Evolutionary conservation across 1,140 invertebrate species (phyloP).

Genomic region (Drosophila kurseongensis): DNA sequence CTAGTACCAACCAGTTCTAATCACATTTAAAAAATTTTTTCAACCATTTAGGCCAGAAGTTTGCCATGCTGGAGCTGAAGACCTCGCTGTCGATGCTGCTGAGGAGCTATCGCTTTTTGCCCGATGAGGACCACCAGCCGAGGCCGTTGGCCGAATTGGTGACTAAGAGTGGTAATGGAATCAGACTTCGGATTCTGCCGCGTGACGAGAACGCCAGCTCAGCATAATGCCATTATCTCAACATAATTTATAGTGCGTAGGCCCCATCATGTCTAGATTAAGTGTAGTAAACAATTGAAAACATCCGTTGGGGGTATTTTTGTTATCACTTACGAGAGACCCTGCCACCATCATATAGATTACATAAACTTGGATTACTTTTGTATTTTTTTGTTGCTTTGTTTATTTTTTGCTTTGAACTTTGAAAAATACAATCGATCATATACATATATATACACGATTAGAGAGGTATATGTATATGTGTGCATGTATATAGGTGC

Average conservation of each 20-base stretch:
- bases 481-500: constrained; percentile 32
- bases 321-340: constrained; percentile 8
- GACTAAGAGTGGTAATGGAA: constrained; percentile 84
- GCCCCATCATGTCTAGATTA: not conserved
- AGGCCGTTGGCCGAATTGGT: constrained; percentile 77
- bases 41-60: constrained; percentile 83
- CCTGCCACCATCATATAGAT: constrained; percentile 13
- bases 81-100: constrained; percentile 80
- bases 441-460: constrained; percentile 54
- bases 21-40: too few relatives aligned
- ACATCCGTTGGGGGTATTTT: not conserved
- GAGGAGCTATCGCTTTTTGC: constrained; percentile 80
- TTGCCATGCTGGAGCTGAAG: constrained; percentile 85
- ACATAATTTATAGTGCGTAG: not conserved
- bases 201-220: constrained; percentile 26
- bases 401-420: constrained; percentile 61
- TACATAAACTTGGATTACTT: not conserved
- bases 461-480: constrained; percentile 21
- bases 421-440: constrained; percentile 70
- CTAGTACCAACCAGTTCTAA: too few relatives aligned
- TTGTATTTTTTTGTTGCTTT: constrained; percentile 18
- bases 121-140: constrained; percentile 64
- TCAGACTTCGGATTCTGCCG: constrained; percentile 71
- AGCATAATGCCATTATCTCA: not conserved
- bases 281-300: not conserved